A percentile compares a stretch with the other conserved stretches of the same genome.
These are phyloP conservation scores for Smutsia temminckii DNA, from an alignment of 2,797 vertebrate genomes.

Conservation along the genomic window DNA sequence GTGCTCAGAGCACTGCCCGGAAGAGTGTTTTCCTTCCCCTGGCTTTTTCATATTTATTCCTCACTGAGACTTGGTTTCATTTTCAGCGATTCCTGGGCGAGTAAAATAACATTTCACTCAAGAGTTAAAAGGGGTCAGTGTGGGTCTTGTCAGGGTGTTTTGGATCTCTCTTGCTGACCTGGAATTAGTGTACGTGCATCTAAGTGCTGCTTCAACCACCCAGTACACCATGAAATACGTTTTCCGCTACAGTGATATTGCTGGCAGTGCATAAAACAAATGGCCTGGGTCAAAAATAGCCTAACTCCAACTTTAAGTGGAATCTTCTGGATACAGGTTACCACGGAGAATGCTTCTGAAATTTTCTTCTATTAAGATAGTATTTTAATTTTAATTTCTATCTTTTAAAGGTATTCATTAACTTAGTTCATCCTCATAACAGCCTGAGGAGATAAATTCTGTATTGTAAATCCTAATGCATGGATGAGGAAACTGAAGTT, in stretches of 20 bases:
- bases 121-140: slow-evolving; percentile 84
- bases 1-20: neutral
- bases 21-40: slow-evolving; percentile 48
- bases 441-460: neutral
- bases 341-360: slow-evolving; percentile 10
- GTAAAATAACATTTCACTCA: slow-evolving; percentile 85
- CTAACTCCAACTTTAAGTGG: slow-evolving; percentile 77
- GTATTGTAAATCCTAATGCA: neutral
- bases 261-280: slow-evolving; percentile 87
- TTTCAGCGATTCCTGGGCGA: slow-evolving; percentile 79
- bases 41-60: slow-evolving; percentile 60
- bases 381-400: neutral
- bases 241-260: slow-evolving; percentile 85
- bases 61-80: slow-evolving; percentile 72
- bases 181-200: slow-evolving; percentile 82
- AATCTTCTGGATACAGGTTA: slow-evolving; percentile 29
- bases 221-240: slow-evolving; percentile 85
- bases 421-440: neutral
- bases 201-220: slow-evolving; percentile 81
- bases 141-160: slow-evolving; percentile 82
- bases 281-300: slow-evolving; percentile 78
- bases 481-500: neutral
- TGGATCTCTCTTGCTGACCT: slow-evolving; percentile 86
- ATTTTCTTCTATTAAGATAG: neutral
- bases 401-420: neutral